Evolutionary conservation across 2,113 vertebrate species (phyloP), one percentile per base, ranked within the genome.

Genomic region (Notarius lentiginosus): DNA sequence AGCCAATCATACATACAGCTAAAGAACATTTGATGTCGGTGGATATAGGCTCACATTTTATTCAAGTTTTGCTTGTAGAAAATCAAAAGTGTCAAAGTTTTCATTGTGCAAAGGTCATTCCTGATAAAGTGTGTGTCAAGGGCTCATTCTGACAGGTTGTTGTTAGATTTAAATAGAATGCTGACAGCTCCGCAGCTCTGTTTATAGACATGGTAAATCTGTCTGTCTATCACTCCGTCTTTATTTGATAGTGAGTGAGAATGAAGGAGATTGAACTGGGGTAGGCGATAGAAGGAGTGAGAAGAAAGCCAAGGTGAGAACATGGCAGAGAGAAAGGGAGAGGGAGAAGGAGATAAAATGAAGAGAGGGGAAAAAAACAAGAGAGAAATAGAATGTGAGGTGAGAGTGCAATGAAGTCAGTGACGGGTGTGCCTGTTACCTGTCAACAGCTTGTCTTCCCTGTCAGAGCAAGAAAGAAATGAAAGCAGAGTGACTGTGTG

Each of bases 371-470:
- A 84, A 53, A 10, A 84, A 63, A 79, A 68, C 76, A 86, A 88
- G 86, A 89, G 68, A 87, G 86, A 77, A 75, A 88, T 82, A 81
- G 75, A 87, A 84, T 87, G 72, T 88, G 82, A 90, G 87, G 87
- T 87, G 84, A 88, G 84, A 83, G 87, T 82, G 84, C 89, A 90
- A 84, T 86, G 87, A 90, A 88, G 87, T 86, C 83, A 82, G 87
- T 90, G 87, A 86, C 89, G 85, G 89, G 7, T 88, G 84, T 85
- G 84, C 89, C 87, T 90, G 89, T 88, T 88, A 90, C 84, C 89
- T 86, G 89, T 88, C 89, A 90, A 72, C 89, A 87, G 85, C 89
- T 88, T 88, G 89, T 90, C 89, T 90, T 84, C 17, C 47, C 89
- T 88, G 89, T 86, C 87, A 90, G 86, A 88, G 75, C 81, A 56